phyloP scores from a whole-genome alignment of 2,797 vertebrate species.

The Caiman crocodilus region DNA sequence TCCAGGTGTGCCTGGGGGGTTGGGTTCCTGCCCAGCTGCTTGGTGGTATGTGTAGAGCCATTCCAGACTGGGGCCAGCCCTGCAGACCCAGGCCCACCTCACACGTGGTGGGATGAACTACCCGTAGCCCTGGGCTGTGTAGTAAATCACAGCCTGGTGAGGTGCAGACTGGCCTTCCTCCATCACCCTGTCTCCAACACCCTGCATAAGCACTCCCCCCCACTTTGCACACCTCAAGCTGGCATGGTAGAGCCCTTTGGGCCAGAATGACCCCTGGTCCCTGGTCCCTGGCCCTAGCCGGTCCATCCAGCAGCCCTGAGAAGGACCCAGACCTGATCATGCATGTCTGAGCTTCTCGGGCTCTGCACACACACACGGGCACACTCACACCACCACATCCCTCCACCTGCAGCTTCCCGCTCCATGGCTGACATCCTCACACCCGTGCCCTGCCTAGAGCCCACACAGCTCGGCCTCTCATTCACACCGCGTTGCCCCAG shows the following conservation, averaged over 20 bases:
- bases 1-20: too few species aligned
- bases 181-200: background rate
- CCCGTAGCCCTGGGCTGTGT: too few species aligned
- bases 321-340: background rate
- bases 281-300: background rate
- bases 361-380: background rate
- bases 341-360: background rate
- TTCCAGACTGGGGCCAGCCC: too few species aligned
- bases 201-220: background rate
- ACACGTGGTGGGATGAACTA: too few species aligned
- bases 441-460: background rate
- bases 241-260: background rate
- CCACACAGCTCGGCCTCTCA: background rate
- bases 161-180: background rate
- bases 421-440: background rate
- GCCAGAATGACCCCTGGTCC: background rate
- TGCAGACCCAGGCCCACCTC: too few species aligned
- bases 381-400: background rate
- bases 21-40: too few species aligned
- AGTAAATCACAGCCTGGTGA: too few species aligned
- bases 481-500: background rate
- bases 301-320: conserved; percentile 15
- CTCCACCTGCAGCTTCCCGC: background rate
- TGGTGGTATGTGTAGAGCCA: too few species aligned
- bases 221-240: background rate